A percentile compares a stretch with the other conserved stretches of the same genome.
Evolutionary conservation across 2,888 invertebrate species (phyloP).

Genomic region (Dynastes grantii): DNA sequence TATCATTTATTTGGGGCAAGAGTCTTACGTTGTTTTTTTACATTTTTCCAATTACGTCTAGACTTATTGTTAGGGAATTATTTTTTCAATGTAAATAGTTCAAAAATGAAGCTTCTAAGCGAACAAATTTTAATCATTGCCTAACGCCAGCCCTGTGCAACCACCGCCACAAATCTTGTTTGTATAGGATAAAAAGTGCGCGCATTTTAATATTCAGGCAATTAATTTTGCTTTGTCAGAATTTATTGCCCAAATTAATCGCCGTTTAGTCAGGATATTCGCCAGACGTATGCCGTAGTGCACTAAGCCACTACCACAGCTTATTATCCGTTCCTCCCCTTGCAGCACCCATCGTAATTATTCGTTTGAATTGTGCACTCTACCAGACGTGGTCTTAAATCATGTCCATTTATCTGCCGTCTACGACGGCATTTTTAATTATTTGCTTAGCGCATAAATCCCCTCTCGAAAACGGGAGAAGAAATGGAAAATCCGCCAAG

Average conservation of each 20-base stretch:
- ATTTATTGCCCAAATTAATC: constrained; percentile 46
- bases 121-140: not conserved
- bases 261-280: constrained; percentile 27
- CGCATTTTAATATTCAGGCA: constrained; percentile 31
- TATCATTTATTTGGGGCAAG: too few relatives aligned
- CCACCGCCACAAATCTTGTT: not conserved
- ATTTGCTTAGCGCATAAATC: constrained; percentile 3
- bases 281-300: constrained; percentile 14
- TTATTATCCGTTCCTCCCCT: constrained; percentile 10
- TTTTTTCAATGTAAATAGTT: too few relatives aligned
- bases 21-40: too few relatives aligned
- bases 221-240: constrained; percentile 49
- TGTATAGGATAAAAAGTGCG: not conserved
- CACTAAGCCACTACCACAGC: not conserved
- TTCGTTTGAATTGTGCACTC: constrained; percentile 14
- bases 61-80: too few relatives aligned
- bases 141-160: not conserved
- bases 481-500: constrained; percentile 15
- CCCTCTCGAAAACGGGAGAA: not conserved
- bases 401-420: constrained; percentile 11
- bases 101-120: not conserved
- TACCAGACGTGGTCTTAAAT: constrained; percentile 11
- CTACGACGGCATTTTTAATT: constrained; percentile 7
- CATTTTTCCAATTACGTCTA: too few relatives aligned
- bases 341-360: not conserved